Conservation (phyloP, 1,140 invertebrate genomes). For the Medauroidea extradentata region DNA sequence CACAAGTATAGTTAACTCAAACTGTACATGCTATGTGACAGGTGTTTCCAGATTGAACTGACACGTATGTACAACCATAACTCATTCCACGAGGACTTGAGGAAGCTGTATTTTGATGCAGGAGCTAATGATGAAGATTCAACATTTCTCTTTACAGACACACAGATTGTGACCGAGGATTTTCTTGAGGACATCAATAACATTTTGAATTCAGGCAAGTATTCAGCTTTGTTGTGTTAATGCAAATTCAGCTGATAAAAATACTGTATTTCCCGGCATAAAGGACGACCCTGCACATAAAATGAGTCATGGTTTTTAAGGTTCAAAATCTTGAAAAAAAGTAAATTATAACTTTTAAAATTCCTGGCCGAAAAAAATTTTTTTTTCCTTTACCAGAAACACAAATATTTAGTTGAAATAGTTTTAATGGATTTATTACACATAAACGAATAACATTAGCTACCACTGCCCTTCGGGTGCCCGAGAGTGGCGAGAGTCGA, state of each 20-base stretch:
- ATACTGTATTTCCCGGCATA: too few species aligned
- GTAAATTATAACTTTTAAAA: too few species aligned
- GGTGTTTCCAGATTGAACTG: slow-evolving; percentile 82
- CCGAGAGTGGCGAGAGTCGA: background rate
- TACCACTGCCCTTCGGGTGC: background rate
- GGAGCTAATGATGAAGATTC: slow-evolving; percentile 72
- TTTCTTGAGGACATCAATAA: slow-evolving; percentile 92
- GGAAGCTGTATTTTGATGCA: slow-evolving; percentile 62
- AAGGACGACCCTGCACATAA: too few species aligned
- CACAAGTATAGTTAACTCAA: too few species aligned
- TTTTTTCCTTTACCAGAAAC: too few species aligned
- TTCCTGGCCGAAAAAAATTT: too few species aligned
- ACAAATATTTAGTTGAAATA: too few species aligned
- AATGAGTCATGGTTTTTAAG: too few species aligned
- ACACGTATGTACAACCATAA: slow-evolving; percentile 75
- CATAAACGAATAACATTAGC: too few species aligned
- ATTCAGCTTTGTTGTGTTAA: background rate
- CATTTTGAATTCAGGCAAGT: slow-evolving; percentile 75
- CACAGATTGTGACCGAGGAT: slow-evolving; percentile 86
- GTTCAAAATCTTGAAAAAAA: too few species aligned
- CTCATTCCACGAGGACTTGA: slow-evolving; percentile 73
- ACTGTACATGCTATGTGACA: too few species aligned
- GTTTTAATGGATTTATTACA: too few species aligned
- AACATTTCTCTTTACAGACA: slow-evolving; percentile 84
- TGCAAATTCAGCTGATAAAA: background rate